Evolutionary conservation across 2,888 invertebrate genomes (phyloP), one percentile per base, ranked within the genome.

Genomic region (Zele albiditarsus): DNA sequence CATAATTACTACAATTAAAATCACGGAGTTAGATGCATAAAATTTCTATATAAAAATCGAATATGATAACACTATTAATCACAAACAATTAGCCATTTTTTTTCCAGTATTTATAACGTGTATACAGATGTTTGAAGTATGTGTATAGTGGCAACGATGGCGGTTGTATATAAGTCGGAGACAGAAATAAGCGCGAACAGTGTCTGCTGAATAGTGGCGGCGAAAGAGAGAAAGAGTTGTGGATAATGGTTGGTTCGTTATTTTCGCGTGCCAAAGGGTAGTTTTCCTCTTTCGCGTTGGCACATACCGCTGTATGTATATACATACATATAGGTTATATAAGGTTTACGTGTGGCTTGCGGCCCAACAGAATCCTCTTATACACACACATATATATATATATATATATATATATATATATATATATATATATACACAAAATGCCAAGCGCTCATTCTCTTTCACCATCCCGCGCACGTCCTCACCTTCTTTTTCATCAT

Each of bases 191-290:
- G 28, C 46, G 77, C 38, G 16, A 33, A 25, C n/a, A 46, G 23
- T 42, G 20, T 28, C n/a, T 31, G 62, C 20, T 42, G 62, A 28
- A 68, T 20, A 6, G 58, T 49, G 46, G 57, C 42, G 71, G 71
- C 38, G 60, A 60, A 25, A 57, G 66, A 65, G 49, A 33, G 49
- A 71, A 62, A 63, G 46, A 53, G 57, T 49, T 67, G 70, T 38
- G 78, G 80, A 79, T 86, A 87, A 86, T 84, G 81, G 84, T 83
- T 79, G 82, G 84, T 84, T 84, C 82, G 81, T 82, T 81, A 81
- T 83, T 86, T 82, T 87, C 82, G 87, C 87, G 86, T 87, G 87
- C 83, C 83, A 80, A 80, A 74, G 81, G 83, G 84, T 84, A 86
- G 84, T 87, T 87, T 84, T 79, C 83, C 78, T 78, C 80, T 74